Evolutionary conservation across 2,797 vertebrate genomes (phyloP).

Genomic region (Paguma larvata): DNA sequence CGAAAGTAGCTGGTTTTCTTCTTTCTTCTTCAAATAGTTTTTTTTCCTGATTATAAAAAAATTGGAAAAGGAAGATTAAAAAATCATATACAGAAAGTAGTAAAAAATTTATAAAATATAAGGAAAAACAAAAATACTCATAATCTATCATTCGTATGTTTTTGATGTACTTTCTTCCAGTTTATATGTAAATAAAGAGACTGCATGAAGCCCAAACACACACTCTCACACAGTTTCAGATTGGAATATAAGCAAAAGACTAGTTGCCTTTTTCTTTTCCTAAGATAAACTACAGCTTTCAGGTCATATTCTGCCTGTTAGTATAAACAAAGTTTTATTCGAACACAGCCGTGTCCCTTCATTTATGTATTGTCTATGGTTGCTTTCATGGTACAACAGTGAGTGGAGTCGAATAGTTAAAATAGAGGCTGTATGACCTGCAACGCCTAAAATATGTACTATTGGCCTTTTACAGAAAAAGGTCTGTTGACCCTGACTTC

Average conservation of each 20-base stretch:
- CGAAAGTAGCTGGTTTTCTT: slow-evolving; percentile 24
- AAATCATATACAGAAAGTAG: not conserved
- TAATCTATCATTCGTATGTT: not conserved
- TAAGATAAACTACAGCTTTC: not conserved
- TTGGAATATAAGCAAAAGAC: not conserved
- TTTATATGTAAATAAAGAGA: not conserved
- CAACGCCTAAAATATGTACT: not conserved
- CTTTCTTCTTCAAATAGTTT: slow-evolving; percentile 34
- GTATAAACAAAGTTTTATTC: slow-evolving; percentile 53
- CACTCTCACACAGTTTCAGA: not conserved
- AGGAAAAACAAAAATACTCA: not conserved
- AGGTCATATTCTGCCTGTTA: not conserved
- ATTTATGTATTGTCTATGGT: not conserved
- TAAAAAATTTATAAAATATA: slow-evolving; percentile 1
- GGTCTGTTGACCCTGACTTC: not conserved
- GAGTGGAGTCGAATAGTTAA: not conserved
- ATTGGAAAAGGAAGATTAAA: slow-evolving; percentile 54
- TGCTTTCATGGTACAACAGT: not conserved
- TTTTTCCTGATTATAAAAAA: slow-evolving; percentile 16
- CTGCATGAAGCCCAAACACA: not conserved
- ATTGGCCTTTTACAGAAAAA: not conserved
- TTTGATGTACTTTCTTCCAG: slow-evolving; percentile 42
- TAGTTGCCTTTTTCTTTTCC: not conserved
- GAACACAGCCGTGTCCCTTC: not conserved
- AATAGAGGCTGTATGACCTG: not conserved